Conservation (phyloP, 2,888 invertebrate genomes). For the Operophtera brumata region DNA sequence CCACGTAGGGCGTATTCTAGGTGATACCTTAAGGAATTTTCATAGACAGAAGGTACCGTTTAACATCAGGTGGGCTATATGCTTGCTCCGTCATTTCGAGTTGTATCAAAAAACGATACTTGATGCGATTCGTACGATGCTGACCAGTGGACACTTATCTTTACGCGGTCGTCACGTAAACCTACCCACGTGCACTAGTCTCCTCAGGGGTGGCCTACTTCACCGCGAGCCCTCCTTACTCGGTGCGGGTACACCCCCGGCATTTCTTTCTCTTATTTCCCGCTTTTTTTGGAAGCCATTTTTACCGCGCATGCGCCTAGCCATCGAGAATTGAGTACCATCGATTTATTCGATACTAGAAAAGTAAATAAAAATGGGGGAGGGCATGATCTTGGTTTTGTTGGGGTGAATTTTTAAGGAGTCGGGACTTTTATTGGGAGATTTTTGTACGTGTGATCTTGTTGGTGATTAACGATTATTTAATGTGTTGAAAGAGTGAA, state of each 20-base stretch:
- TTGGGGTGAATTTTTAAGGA: constrained; percentile 35
- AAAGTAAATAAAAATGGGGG: constrained; percentile 62
- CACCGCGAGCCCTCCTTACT: constrained; percentile 50
- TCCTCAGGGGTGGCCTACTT: constrained; percentile 15
- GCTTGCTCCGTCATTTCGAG: no score
- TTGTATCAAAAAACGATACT: no score
- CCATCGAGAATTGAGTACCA: constrained; percentile 36
- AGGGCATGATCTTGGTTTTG: constrained; percentile 41
- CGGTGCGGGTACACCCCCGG: constrained; percentile 42
- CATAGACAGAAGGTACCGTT: no score
- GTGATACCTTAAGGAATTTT: no score
- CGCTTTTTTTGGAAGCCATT: constrained; percentile 74
- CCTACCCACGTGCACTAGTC: constrained; percentile 25
- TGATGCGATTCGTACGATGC: no score
- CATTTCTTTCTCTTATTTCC: constrained; percentile 78
- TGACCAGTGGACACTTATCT: no score
- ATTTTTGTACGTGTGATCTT: constrained; percentile 23
- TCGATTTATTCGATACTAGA: constrained; percentile 64
- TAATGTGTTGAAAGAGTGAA: background rate
- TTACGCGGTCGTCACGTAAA: constrained; percentile 22
- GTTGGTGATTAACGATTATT: constrained; percentile 16
- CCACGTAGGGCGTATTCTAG: no score
- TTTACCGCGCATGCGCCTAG: constrained; percentile 70
- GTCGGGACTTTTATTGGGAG: constrained; percentile 18
- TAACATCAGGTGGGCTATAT: no score